Percentiles rank a stretch among this genome's conserved stretches.
These are phyloP conservation scores for Onthophagus sagittarius DNA, from an alignment of 2,888 invertebrate genomes.

Conservation along the genomic window DNA sequence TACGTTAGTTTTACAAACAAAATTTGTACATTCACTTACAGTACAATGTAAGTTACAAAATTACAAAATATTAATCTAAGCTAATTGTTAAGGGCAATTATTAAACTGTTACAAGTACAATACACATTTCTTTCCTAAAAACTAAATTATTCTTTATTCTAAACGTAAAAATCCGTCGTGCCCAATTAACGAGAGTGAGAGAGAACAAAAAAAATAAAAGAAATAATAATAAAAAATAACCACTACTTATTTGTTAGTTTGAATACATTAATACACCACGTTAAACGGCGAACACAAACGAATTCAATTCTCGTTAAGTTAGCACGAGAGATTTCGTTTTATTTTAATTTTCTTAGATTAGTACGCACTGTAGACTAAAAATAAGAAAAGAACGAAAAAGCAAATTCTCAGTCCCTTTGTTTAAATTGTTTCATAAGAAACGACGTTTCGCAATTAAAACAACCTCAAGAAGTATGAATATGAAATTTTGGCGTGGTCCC, in stretches of 20 bases:
- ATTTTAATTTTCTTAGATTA: neutral
- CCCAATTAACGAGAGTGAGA: neutral
- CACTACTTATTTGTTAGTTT: neutral
- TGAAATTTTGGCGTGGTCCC: conserved; percentile 14
- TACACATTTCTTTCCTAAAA: neutral
- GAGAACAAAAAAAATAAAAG: neutral
- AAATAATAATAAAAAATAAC: neutral
- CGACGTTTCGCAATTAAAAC: neutral
- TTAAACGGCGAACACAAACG: neutral
- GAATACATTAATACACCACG: neutral
- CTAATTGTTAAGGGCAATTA: neutral
- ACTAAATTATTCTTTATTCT: conserved; percentile 3
- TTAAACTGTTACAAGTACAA: neutral
- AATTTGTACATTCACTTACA: conserved; percentile 35
- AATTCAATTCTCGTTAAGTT: neutral
- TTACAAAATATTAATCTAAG: conserved; percentile 12
- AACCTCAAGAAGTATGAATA: neutral
- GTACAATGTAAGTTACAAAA: conserved; percentile 34
- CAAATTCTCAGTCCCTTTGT: neutral
- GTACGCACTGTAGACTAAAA: neutral
- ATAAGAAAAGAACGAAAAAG: neutral
- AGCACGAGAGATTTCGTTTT: neutral
- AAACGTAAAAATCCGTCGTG: conserved; percentile 2
- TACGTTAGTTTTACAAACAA: conserved; percentile 5
- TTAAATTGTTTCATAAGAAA: neutral